A percentile compares a stretch with the other conserved stretches of the same genome.
Conservation (phyloP, 1,140 invertebrate species). For the Leptopilina clavipes region DNA sequence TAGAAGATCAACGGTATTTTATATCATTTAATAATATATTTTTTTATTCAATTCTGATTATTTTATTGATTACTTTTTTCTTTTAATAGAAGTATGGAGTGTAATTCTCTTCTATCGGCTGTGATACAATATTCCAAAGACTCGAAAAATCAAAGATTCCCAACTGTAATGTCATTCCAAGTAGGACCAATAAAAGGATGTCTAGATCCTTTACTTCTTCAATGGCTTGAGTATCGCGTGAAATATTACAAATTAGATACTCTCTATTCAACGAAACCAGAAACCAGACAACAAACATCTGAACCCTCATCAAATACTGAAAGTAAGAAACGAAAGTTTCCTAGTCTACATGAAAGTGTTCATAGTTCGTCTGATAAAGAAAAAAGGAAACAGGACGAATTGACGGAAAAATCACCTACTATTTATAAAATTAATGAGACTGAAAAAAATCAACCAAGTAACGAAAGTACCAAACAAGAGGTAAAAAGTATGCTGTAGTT, state of each 20-base stretch:
- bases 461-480: conserved; percentile 66
- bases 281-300: conserved; percentile 56
- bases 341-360: conserved; percentile 71
- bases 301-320: conserved; percentile 67
- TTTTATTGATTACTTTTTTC: no score
- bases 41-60: no score
- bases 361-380: conserved; percentile 72
- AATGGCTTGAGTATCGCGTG: conserved; percentile 79
- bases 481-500: conserved; percentile 49
- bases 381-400: conserved; percentile 62
- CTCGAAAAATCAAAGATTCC: conserved; percentile 71
- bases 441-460: conserved; percentile 65
- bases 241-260: conserved; percentile 63
- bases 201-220: conserved; percentile 78
- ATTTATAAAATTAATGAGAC: conserved; percentile 61
- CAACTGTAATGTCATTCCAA: conserved; percentile 77
- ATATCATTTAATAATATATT: no score
- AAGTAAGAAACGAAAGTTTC: conserved; percentile 68
- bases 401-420: conserved; percentile 63
- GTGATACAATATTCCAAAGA: conserved; percentile 77
- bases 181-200: conserved; percentile 77
- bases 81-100: conserved; percentile 62
- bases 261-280: conserved; percentile 47
- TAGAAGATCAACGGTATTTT: conserved; percentile 57
- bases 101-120: conserved; percentile 65